Evolutionary conservation across 2,888 invertebrate species (phyloP).

Genomic region (Troides aeacus): DNA sequence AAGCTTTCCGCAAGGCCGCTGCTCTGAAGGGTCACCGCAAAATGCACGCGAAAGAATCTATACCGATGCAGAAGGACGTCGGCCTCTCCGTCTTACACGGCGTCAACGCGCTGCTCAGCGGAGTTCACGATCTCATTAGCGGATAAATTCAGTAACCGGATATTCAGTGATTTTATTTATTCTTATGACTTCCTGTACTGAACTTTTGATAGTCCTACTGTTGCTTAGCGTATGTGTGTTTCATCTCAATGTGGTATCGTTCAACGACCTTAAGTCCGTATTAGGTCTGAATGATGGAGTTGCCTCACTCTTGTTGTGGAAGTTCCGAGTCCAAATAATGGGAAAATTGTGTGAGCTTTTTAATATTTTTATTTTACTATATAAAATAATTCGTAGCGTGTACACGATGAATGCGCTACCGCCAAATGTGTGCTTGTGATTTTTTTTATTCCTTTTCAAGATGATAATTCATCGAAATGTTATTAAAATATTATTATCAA

Average conservation of each 20-base stretch:
- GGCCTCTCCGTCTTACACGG: constrained; percentile 22
- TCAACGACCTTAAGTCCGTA: background rate
- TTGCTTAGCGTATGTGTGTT: too few species aligned
- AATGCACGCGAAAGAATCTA: constrained; percentile 53
- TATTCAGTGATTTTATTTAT: background rate
- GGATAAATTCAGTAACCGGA: background rate
- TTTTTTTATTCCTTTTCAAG: too few species aligned
- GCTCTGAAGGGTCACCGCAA: constrained; percentile 75
- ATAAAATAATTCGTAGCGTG: too few species aligned
- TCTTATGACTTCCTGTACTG: background rate
- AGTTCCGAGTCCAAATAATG: too few species aligned
- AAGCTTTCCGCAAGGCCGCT: constrained; percentile 75
- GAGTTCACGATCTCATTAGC: constrained; percentile 9
- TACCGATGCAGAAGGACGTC: constrained; percentile 24
- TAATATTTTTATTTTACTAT: too few species aligned
- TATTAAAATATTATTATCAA: too few species aligned
- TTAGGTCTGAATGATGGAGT: background rate
- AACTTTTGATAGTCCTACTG: background rate
- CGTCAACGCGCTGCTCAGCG: constrained; percentile 25
- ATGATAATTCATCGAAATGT: too few species aligned
- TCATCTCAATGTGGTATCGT: background rate
- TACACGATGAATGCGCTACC: too few species aligned
- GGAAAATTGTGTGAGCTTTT: too few species aligned
- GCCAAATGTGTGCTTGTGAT: too few species aligned
- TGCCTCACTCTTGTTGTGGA: too few species aligned